These are phyloP conservation scores for Poeciliopsis turneri DNA, from an alignment of 2,797 vertebrate species.

Conservation along the genomic window DNA sequence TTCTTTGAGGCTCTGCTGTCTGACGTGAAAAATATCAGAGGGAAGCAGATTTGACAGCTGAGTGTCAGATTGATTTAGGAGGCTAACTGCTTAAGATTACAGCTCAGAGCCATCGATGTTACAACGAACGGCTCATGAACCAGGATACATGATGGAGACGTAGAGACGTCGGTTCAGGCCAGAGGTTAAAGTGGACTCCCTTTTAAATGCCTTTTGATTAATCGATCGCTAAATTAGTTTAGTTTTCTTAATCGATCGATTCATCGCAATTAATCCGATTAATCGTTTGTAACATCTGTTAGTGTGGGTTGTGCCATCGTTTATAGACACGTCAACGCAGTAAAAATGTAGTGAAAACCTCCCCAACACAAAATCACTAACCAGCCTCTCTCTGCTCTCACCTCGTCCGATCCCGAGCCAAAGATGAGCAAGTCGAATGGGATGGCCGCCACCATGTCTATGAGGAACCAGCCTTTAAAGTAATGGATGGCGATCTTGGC, in stretches of 20 bases:
- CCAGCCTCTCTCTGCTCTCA: slow-evolving; percentile 69
- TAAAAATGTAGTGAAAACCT: neutral
- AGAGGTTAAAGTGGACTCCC: neutral
- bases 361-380: neutral
- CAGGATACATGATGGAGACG: neutral
- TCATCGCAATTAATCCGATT: too few species aligned
- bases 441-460: slow-evolving; percentile 99
- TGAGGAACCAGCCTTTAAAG: slow-evolving; percentile 99
- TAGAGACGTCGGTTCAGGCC: neutral
- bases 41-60: slow-evolving; percentile 57
- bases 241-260: too few species aligned
- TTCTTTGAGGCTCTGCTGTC: slow-evolving; percentile 23
- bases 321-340: neutral
- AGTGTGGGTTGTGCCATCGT: neutral
- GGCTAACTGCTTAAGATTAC: slow-evolving; percentile 28
- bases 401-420: slow-evolving; percentile 97
- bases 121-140: neutral
- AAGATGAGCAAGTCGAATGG: slow-evolving; percentile 99
- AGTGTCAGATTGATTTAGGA: slow-evolving; percentile 50
- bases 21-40: slow-evolving; percentile 35
- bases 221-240: too few species aligned
- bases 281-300: neutral
- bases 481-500: slow-evolving; percentile 98
- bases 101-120: slow-evolving; percentile 24
- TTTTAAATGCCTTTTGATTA: too few species aligned